Percentiles rank a stretch among this genome's conserved stretches.
Evolutionary conservation across 92 coral and sea anemone genomes (phyloP).

Genomic region (Scolanthus callimorphus): DNA sequence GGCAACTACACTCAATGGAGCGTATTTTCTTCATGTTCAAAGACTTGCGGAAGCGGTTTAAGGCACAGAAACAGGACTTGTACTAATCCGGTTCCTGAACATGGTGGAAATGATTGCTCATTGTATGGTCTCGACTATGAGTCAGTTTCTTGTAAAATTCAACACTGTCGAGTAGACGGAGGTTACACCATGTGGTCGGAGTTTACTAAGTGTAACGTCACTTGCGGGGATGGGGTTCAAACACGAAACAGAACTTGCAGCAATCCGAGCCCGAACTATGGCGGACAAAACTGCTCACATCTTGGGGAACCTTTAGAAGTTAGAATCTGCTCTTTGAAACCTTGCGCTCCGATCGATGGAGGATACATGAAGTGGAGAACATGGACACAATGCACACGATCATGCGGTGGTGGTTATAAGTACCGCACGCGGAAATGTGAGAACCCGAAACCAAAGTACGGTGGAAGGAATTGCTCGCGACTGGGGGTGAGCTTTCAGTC

Average conservation of each 20-base stretch:
- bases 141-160: slow-evolving; percentile 31
- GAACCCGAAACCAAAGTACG: slow-evolving; percentile 42
- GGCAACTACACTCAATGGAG: slow-evolving; percentile 64
- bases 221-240: slow-evolving; percentile 61
- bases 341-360: slow-evolving; percentile 55
- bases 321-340: slow-evolving; percentile 15
- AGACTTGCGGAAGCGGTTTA: slow-evolving; percentile 50
- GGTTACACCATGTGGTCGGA: slow-evolving; percentile 57
- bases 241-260: slow-evolving; percentile 41
- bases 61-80: slow-evolving; percentile 39
- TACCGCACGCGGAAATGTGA: slow-evolving; percentile 38
- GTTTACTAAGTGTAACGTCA: slow-evolving; percentile 39
- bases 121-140: slow-evolving; percentile 33
- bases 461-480: slow-evolving; percentile 44
- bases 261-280: slow-evolving; percentile 46
- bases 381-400: slow-evolving; percentile 37
- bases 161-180: slow-evolving; percentile 59
- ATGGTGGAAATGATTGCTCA: slow-evolving; percentile 50
- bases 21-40: slow-evolving; percentile 32
- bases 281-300: slow-evolving; percentile 45
- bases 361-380: slow-evolving; percentile 49
- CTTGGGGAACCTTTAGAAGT: slow-evolving; percentile 23
- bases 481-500: slow-evolving; percentile 34
- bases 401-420: slow-evolving; percentile 50
- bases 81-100: slow-evolving; percentile 40